These are phyloP conservation scores for Chiloscyllium plagiosum DNA, from an alignment of 2,113 vertebrate genomes.

Conservation along the genomic window DNA sequence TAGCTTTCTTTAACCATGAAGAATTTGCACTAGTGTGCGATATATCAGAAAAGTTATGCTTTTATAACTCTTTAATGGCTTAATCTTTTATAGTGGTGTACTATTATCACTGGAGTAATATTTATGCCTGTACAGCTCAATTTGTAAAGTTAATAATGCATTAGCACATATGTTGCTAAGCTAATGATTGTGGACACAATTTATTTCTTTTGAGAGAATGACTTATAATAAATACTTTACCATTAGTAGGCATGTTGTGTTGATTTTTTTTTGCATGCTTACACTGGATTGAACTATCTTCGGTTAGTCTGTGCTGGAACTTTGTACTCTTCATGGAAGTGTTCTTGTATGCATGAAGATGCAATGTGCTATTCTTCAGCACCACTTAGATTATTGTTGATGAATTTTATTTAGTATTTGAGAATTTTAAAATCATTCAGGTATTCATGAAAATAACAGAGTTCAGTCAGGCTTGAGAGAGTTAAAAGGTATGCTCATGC, in stretches of 20 bases:
- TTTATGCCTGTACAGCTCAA: slow-evolving; percentile 13
- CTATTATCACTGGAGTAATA: slow-evolving; percentile 20
- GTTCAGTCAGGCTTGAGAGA: background rate
- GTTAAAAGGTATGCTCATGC: background rate
- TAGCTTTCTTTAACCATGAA: slow-evolving; percentile 31
- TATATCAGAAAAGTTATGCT: slow-evolving; percentile 33
- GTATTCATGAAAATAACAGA: background rate
- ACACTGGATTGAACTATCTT: background rate
- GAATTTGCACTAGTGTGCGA: slow-evolving; percentile 25
- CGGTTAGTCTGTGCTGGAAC: background rate
- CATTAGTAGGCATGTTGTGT: background rate
- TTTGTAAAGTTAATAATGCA: slow-evolving; percentile 38
- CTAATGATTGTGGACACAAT: slow-evolving; percentile 33
- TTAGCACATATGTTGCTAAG: slow-evolving; percentile 33
- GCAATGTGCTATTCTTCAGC: background rate
- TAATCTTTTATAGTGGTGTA: slow-evolving; percentile 18
- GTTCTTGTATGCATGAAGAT: background rate
- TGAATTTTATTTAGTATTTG: background rate
- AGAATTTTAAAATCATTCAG: background rate
- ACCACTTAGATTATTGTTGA: background rate
- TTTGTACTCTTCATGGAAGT: background rate
- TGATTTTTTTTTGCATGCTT: background rate
- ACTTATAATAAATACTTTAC: slow-evolving; percentile 21
- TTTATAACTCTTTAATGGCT: slow-evolving; percentile 25
- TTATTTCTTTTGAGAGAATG: background rate